Conservation (phyloP, 2,797 vertebrate genomes). For the Tadarida brasiliensis region DNA sequence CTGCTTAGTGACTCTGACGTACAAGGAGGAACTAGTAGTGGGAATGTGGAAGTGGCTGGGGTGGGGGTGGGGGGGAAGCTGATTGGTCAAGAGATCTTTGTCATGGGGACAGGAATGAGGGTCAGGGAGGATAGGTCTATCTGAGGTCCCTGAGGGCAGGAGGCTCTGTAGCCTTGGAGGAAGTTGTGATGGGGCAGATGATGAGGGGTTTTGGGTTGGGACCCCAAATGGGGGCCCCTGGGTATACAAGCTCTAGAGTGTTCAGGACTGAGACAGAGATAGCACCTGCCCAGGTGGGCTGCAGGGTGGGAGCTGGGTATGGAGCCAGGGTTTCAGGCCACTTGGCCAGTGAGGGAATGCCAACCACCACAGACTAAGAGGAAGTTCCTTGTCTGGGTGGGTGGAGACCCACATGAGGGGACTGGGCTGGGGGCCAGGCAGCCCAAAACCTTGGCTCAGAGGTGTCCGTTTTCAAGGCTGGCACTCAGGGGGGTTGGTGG, state of each 20-base stretch:
- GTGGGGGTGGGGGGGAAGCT: not conserved
- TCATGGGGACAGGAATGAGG: not conserved
- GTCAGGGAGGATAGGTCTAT: not conserved
- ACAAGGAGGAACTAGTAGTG: slow-evolving; percentile 70
- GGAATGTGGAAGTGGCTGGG: slow-evolving; percentile 34
- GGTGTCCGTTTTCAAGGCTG: not conserved
- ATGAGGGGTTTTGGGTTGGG: not conserved
- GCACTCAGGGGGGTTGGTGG: not conserved
- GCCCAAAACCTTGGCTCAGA: not conserved
- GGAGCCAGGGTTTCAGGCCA: not conserved
- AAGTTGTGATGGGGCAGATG: not conserved
- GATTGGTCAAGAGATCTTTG: slow-evolving; percentile 48
- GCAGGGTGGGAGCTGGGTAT: not conserved
- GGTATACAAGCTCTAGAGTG: not conserved
- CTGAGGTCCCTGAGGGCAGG: not conserved
- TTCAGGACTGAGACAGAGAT: not conserved
- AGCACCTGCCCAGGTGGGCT: not conserved
- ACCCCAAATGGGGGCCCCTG: not conserved
- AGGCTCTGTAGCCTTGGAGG: not conserved
- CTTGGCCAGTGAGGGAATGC: not conserved
- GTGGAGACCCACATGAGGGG: too few species aligned
- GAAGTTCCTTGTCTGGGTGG: not conserved
- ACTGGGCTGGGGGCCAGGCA: not conserved
- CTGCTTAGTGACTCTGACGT: not conserved
- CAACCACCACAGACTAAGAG: not conserved